Evolutionary conservation across 2,797 vertebrate species (phyloP).

Genomic region (Macropus fuliginosus): DNA sequence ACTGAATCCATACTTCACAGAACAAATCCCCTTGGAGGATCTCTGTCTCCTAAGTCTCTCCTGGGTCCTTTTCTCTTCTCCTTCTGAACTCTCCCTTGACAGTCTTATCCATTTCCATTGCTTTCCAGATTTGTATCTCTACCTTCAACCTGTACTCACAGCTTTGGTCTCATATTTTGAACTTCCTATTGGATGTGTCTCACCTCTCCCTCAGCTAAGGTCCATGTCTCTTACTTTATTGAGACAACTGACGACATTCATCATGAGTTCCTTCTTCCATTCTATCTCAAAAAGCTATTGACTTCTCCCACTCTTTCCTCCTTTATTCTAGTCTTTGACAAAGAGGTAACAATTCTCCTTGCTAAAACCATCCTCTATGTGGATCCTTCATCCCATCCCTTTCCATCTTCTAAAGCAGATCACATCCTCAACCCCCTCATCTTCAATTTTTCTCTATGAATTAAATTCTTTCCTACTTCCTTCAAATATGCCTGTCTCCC

Average conservation of each 20-base stretch:
- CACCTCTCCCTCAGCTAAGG: neutral
- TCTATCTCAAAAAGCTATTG: neutral
- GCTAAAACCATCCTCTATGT: neutral
- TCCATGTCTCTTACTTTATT: neutral
- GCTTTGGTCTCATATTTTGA: neutral
- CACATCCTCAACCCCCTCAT: neutral
- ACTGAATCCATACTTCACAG: no score
- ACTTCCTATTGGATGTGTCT: neutral
- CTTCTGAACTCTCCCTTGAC: neutral
- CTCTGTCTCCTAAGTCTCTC: neutral
- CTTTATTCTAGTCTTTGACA: neutral
- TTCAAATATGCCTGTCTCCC: neutral
- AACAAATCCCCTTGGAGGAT: no score
- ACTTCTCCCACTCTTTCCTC: neutral
- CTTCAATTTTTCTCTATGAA: neutral
- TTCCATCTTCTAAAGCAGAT: neutral
- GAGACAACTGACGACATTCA: neutral
- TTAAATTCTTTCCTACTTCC: neutral
- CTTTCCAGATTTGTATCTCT: neutral
- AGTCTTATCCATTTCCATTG: neutral
- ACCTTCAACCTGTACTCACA: neutral
- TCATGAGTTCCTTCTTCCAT: neutral
- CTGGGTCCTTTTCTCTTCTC: neutral
- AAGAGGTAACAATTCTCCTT: neutral
- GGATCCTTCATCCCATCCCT: neutral